phyloP scores from a whole-genome alignment of 1,140 invertebrate genomes.

The Chymomyza costata region DNA sequence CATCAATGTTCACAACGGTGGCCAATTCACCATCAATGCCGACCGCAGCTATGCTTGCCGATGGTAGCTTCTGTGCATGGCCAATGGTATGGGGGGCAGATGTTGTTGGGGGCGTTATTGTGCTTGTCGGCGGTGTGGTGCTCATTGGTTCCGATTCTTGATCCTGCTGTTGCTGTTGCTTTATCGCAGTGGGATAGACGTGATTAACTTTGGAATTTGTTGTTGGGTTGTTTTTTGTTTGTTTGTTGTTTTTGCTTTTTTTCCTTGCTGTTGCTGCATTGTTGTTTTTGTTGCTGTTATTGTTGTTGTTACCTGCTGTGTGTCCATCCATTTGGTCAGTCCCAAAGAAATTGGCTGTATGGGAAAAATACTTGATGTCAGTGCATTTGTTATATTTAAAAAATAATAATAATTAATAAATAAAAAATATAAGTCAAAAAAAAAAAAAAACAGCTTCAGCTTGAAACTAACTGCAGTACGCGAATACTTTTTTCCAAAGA shows the following conservation, averaged over 20 bases:
- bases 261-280: slow-evolving; percentile 9
- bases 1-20: slow-evolving; percentile 73
- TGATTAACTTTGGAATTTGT: no score
- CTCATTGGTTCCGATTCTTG: slow-evolving; percentile 19
- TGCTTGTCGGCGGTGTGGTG: slow-evolving; percentile 16
- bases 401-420: neutral
- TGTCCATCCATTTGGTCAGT: slow-evolving; percentile 49
- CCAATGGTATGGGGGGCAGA: no score
- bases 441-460: no score
- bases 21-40: slow-evolving; percentile 37
- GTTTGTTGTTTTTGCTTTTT: slow-evolving; percentile 6
- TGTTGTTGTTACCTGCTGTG: slow-evolving; percentile 37
- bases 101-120: slow-evolving; percentile 4
- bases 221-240: no score
- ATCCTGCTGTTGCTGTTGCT: no score
- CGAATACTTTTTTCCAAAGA: no score
- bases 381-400: no score
- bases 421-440: no score
- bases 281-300: slow-evolving; percentile 21
- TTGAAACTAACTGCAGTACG: no score
- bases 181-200: no score
- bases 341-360: slow-evolving; percentile 38
- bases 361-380: no score
- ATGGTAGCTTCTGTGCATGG: slow-evolving; percentile 1
- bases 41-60: slow-evolving; percentile 8